phyloP scores from a whole-genome alignment of 2,113 vertebrate genomes.

The Alces alces region DNA sequence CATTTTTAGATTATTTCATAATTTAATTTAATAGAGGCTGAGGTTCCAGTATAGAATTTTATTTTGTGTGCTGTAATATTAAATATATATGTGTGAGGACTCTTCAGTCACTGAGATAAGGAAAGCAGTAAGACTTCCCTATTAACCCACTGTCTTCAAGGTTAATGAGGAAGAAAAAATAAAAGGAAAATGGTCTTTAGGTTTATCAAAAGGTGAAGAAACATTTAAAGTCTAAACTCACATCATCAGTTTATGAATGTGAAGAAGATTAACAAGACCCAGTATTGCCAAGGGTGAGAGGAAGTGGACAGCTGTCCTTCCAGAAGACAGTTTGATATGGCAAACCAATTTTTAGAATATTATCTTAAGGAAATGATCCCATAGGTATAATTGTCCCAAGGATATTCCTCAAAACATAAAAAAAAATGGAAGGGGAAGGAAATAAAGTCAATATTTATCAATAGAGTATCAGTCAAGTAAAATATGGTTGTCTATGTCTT shows the following conservation, averaged over 20 bases:
- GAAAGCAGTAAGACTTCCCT: background rate
- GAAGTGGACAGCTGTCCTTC: background rate
- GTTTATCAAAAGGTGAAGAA: constrained; percentile 31
- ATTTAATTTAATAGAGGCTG: constrained; percentile 35
- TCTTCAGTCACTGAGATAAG: background rate
- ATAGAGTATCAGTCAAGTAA: background rate
- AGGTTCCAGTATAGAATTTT: background rate
- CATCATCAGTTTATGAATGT: constrained; percentile 16
- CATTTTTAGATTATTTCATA: constrained; percentile 30
- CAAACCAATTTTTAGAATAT: constrained; percentile 14
- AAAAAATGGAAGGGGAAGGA: background rate
- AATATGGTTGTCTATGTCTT: background rate
- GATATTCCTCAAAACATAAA: background rate
- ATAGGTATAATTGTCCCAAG: background rate
- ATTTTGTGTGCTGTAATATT: constrained; percentile 34
- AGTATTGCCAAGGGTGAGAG: background rate
- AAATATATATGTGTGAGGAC: constrained; percentile 20
- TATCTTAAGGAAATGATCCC: constrained; percentile 20
- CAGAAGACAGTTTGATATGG: background rate
- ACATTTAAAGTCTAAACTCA: constrained; percentile 24
- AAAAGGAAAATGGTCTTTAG: background rate
- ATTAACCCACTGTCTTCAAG: constrained; percentile 36
- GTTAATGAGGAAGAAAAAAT: constrained; percentile 32
- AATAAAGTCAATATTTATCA: constrained; percentile 30
- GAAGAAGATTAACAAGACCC: background rate